Conservation (phyloP, 2,797 vertebrate genomes). For the Tapera naevia region DNA sequence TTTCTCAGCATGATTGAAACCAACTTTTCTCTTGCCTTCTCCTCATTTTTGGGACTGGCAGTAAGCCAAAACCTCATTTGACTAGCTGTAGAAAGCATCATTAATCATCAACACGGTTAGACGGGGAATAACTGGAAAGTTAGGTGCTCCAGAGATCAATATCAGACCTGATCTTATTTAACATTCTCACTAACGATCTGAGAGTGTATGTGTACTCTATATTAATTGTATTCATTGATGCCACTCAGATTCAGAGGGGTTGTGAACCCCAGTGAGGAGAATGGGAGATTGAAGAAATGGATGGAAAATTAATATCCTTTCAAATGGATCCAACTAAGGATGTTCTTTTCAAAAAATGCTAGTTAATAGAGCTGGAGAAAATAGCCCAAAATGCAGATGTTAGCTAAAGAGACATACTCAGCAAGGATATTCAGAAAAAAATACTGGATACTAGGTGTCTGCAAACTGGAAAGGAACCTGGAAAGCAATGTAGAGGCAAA, state of each 20-base stretch:
- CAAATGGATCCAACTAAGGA: slow-evolving; percentile 46
- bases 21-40: not conserved
- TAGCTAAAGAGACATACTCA: not conserved
- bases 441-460: not conserved
- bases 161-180: slow-evolving; percentile 25
- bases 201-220: not conserved
- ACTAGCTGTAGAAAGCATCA: not conserved
- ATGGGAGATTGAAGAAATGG: slow-evolving; percentile 20
- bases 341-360: not conserved
- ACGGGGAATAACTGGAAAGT: slow-evolving; percentile 29
- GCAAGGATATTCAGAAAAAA: not conserved
- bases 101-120: slow-evolving; percentile 9
- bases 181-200: slow-evolving; percentile 48
- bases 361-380: slow-evolving; percentile 4
- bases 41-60: slow-evolving; percentile 30
- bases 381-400: not conserved
- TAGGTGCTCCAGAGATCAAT: slow-evolving; percentile 40
- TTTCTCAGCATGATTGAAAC: not conserved
- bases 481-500: not conserved
- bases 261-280: slow-evolving; percentile 27
- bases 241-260: slow-evolving; percentile 11
- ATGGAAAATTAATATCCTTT: slow-evolving; percentile 38
- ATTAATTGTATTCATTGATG: slow-evolving; percentile 45
- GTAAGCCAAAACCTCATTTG: slow-evolving; percentile 30
- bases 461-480: not conserved